Evolutionary conservation across 2,888 invertebrate species (phyloP).

Genomic region (Clusia tigrina): DNA sequence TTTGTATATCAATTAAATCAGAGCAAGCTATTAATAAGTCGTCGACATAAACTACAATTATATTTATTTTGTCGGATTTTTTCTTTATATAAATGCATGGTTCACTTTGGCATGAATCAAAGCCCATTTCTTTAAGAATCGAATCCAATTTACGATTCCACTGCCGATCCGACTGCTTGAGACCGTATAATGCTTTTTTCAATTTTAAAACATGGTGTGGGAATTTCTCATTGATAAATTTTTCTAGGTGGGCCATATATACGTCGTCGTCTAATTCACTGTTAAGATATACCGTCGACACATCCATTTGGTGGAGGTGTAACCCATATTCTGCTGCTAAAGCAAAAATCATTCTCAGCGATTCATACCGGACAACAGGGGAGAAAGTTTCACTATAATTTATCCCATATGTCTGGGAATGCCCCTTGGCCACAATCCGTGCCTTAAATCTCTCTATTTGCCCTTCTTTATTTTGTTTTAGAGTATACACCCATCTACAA

Average conservation of each 20-base stretch:
- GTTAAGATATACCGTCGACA: conserved; percentile 20
- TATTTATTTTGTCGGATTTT: background rate
- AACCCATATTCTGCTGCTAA: conserved; percentile 16
- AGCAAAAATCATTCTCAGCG: conserved; percentile 8
- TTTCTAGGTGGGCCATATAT: conserved; percentile 20
- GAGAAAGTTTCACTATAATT: conserved; percentile 25
- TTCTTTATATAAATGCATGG: background rate
- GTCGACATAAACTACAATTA: too few species aligned
- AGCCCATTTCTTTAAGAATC: background rate
- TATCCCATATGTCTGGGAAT: conserved; percentile 20
- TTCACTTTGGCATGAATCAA: background rate
- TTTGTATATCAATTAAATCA: too few species aligned
- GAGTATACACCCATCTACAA: conserved; percentile 20
- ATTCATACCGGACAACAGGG: conserved; percentile 14
- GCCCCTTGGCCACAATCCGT: conserved; percentile 20
- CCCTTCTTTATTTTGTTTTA: conserved; percentile 21
- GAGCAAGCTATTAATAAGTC: too few species aligned
- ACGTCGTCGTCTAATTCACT: conserved; percentile 16
- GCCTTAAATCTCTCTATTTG: conserved; percentile 21
- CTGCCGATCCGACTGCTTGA: background rate
- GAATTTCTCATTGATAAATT: background rate
- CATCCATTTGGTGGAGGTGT: conserved; percentile 25
- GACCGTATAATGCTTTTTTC: background rate
- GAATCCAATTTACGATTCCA: background rate
- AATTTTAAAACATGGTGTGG: background rate